These are phyloP conservation scores for Leptinotarsa peninsularis DNA, from an alignment of 2,888 invertebrate species.

Conservation along the genomic window DNA sequence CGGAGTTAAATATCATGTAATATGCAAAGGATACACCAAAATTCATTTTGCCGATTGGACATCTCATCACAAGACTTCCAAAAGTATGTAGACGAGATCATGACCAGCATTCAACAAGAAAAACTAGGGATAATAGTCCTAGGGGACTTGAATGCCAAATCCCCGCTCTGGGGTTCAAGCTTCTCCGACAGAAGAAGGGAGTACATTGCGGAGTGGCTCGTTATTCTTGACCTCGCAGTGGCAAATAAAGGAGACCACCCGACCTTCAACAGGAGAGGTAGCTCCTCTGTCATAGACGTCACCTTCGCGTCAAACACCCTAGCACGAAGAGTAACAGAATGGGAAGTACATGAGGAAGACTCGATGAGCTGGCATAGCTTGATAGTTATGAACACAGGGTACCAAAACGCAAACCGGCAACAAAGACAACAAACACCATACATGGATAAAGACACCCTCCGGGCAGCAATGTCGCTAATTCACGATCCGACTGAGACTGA, in stretches of 20 bases:
- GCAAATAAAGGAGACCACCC: not conserved
- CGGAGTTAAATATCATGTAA: not conserved
- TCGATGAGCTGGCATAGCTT: too few species aligned
- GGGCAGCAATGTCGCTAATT: not conserved
- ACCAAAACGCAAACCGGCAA: not conserved
- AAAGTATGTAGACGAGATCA: not conserved
- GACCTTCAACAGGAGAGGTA: not conserved
- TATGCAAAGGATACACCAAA: not conserved
- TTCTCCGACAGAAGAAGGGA: not conserved
- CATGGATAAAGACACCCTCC: not conserved
- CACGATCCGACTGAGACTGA: not conserved
- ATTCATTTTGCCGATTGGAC: not conserved
- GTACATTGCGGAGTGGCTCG: not conserved
- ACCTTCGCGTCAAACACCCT: not conserved
- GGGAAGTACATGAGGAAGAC: too few species aligned
- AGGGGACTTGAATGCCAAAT: conserved; percentile 6
- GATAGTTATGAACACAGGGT: not conserved
- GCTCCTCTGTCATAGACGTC: not conserved
- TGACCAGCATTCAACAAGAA: not conserved
- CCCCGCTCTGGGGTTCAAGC: not conserved
- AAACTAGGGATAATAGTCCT: not conserved
- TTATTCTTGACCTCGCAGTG: not conserved
- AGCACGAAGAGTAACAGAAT: not conserved
- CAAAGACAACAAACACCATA: not conserved
- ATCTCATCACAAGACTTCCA: not conserved